Evolutionary conservation across 1,140 invertebrate genomes (phyloP), one percentile per base, ranked within the genome.

Genomic region (Eriosoma lanigerum): DNA sequence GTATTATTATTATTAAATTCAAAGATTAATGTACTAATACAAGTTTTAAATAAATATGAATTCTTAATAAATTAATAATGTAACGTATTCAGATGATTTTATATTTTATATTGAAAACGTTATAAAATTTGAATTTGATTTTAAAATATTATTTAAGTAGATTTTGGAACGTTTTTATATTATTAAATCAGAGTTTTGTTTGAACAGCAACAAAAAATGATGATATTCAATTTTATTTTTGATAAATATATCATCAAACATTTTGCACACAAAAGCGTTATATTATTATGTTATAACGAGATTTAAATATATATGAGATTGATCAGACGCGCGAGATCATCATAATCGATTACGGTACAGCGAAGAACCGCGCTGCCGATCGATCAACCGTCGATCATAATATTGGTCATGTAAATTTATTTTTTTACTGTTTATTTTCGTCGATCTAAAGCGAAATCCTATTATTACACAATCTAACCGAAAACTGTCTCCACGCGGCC

Each of bases 331-430:
- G 12, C 38, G 10, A 60, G n/a, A 12, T 1, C 1, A 64, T 1
- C 1, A 64, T 68, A 24, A 68, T 48, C 38, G 21, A 68, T 68
- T 46, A 68, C 32, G 32, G 3, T 38, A 48, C 66, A 48, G 66
- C 44, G n/a, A n/a, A n/a, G n/a, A n/a, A n/a, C n/a, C n/a, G n/a
- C 44, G 44, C 44, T 13, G 15, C 21, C 66, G 21, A 68, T 68
- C 66, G 21, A 68, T 68, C 66, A 68, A 68, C 38, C 15, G 8
- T 1, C 38, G 44, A 68, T 68, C 66, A 68, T 48, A 68, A 68
- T 68, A 68, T 68, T 68, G 44, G 44, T 46, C 15, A n/a, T 48
- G 21, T 68, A 48, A 68, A 68, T 68, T 44, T 44, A 21, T 68
- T 68, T 68, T 68, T 68, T 68, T 48, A 68, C 66, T 48, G 44